phyloP scores from a whole-genome alignment of 2,113 vertebrate species.

The Illadopsis cleaveri region DNA sequence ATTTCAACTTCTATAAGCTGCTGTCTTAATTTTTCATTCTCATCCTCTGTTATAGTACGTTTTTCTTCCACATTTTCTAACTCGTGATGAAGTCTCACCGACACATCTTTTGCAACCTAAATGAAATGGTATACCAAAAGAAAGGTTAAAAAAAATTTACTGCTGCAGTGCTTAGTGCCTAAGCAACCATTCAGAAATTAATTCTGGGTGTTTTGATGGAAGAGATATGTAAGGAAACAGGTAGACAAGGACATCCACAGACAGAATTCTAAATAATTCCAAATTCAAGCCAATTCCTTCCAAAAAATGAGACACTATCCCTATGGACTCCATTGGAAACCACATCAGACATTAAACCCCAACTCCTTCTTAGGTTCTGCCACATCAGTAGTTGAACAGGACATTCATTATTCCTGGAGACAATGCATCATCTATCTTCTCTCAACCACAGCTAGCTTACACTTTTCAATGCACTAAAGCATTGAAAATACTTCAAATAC shows the following conservation, averaged over 20 bases:
- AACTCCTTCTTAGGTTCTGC: neutral
- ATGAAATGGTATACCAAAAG: constrained; percentile 16
- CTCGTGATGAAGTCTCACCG: constrained; percentile 95
- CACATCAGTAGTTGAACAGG: neutral
- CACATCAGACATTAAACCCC: neutral
- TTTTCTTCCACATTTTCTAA: constrained; percentile 98
- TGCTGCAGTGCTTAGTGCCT: neutral
- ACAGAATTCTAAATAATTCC: neutral
- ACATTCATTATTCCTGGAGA: neutral
- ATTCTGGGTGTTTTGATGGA: neutral
- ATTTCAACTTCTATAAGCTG: constrained; percentile 95
- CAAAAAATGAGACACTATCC: neutral
- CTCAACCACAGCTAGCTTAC: neutral
- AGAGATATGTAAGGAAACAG: neutral
- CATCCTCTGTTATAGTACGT: constrained; percentile 93
- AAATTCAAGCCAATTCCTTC: neutral
- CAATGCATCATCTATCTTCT: neutral
- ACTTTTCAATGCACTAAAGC: neutral
- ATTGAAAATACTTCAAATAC: neutral
- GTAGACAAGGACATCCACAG: neutral
- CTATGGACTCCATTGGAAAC: neutral
- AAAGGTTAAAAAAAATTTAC: neutral
- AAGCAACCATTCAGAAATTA: neutral
- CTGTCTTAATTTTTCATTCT: constrained; percentile 95
- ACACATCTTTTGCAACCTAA: constrained; percentile 98